Percentiles rank a stretch among this genome's conserved stretches.
phyloP scores from a whole-genome alignment of 2,797 vertebrate species.

The Nasua narica region DNA sequence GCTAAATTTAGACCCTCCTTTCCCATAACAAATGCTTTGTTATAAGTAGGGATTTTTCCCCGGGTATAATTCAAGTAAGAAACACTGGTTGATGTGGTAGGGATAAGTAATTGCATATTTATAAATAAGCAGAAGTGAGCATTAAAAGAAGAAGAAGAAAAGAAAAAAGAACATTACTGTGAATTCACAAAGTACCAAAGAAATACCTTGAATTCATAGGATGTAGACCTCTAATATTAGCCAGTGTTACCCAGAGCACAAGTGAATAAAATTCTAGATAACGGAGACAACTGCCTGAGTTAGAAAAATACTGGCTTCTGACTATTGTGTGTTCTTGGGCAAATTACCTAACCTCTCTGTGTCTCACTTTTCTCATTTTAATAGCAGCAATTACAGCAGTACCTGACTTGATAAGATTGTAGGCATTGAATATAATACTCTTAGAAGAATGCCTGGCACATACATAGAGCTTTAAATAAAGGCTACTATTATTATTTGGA shows the following conservation, averaged over 20 bases:
- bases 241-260: not conserved
- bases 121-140: not conserved
- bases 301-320: not conserved
- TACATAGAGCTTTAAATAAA: not conserved
- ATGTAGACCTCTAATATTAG: not conserved
- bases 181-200: not conserved
- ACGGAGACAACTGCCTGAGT: not conserved
- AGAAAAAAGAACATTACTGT: not conserved
- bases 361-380: not conserved
- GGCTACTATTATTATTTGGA: not conserved
- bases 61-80: not conserved
- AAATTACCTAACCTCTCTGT: not conserved
- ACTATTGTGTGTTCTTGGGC: not conserved
- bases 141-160: not conserved
- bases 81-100: not conserved
- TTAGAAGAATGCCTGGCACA: not conserved
- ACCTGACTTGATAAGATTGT: not conserved
- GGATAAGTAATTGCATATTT: not conserved
- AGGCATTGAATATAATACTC: not conserved
- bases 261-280: not conserved
- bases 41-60: not conserved
- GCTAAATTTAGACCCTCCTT: not conserved
- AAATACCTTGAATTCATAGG: not conserved
- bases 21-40: not conserved
- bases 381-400: not conserved